These are phyloP conservation scores for Sinodicranocentrus sp. DNA, from an alignment of 2,888 invertebrate genomes.

Conservation along the genomic window DNA sequence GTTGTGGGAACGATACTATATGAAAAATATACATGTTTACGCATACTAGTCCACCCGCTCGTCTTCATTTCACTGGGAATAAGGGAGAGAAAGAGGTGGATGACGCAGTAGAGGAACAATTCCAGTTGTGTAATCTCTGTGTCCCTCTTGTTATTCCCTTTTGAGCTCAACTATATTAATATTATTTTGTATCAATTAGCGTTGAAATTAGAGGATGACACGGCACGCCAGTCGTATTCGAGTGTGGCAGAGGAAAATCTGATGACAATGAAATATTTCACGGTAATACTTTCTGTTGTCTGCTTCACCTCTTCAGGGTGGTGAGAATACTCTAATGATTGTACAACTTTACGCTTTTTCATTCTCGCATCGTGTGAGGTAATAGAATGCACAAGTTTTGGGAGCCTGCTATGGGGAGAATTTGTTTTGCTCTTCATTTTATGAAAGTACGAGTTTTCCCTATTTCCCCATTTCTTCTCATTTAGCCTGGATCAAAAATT, in stretches of 20 bases:
- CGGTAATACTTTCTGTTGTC: slow-evolving; percentile 49
- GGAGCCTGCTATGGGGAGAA: too few relatives aligned
- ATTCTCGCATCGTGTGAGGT: too few relatives aligned
- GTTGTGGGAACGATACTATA: too few relatives aligned
- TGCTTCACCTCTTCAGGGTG: neutral
- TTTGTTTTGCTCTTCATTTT: slow-evolving; percentile 8
- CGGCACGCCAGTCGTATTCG: neutral
- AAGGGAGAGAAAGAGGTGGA: neutral
- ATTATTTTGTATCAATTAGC: slow-evolving; percentile 77
- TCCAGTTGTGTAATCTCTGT: slow-evolving; percentile 18
- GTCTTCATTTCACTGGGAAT: too few relatives aligned
- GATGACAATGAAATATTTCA: slow-evolving; percentile 67
- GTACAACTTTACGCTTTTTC: too few relatives aligned
- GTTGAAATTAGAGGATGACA: slow-evolving; percentile 73
- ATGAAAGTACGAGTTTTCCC: neutral
- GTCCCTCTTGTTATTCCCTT: slow-evolving; percentile 54
- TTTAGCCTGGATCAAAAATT: too few relatives aligned
- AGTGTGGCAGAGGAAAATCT: slow-evolving; percentile 8
- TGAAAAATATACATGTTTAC: too few relatives aligned
- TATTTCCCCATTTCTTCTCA: neutral
- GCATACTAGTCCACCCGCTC: too few relatives aligned
- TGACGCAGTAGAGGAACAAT: neutral
- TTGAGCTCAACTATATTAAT: slow-evolving; percentile 65
- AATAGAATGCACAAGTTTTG: too few relatives aligned
- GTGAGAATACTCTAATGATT: too few relatives aligned